phyloP scores from a whole-genome alignment of 2,797 vertebrate species.

The Sciaenops ocellatus region DNA sequence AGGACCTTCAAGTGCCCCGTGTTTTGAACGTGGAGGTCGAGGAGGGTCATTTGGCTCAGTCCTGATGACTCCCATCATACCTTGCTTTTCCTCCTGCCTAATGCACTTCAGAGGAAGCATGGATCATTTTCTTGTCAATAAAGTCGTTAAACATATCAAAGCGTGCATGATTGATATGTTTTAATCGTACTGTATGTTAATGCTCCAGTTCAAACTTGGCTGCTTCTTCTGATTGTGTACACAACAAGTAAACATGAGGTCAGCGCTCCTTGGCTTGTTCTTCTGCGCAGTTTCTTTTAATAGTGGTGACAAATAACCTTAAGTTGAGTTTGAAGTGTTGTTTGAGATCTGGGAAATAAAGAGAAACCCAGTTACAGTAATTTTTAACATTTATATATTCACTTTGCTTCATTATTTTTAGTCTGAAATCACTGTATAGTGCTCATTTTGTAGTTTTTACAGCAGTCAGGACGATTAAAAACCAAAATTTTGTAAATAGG shows the following conservation, averaged over 20 bases:
- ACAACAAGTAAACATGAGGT: conserved; percentile 54
- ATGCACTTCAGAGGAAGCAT: conserved; percentile 59
- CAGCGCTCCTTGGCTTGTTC: conserved; percentile 21
- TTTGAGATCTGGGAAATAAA: conserved; percentile 2
- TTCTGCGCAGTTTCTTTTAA: conserved; percentile 35
- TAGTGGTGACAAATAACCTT: conserved; percentile 24
- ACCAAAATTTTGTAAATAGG: too few species aligned
- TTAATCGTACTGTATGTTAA: conserved; percentile 46
- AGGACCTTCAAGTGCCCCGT: conserved; percentile 49
- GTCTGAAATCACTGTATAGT: background rate
- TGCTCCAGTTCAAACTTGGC: conserved; percentile 46
- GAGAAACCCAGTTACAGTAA: background rate
- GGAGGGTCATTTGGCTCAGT: conserved; percentile 38
- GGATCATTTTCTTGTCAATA: conserved; percentile 69
- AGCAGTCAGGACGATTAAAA: background rate
- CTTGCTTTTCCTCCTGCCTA: conserved; percentile 44
- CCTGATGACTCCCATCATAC: conserved; percentile 44
- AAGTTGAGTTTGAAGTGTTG: conserved; percentile 11
- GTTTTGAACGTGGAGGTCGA: conserved; percentile 27
- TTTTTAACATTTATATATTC: conserved; percentile 3
- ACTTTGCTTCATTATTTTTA: background rate
- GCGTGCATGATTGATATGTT: conserved; percentile 57
- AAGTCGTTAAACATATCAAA: conserved; percentile 53
- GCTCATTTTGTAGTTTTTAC: background rate
- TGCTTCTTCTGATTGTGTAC: background rate